phyloP scores from a whole-genome alignment of 1,140 invertebrate species.

The Caenorhabditis brenneri region DNA sequence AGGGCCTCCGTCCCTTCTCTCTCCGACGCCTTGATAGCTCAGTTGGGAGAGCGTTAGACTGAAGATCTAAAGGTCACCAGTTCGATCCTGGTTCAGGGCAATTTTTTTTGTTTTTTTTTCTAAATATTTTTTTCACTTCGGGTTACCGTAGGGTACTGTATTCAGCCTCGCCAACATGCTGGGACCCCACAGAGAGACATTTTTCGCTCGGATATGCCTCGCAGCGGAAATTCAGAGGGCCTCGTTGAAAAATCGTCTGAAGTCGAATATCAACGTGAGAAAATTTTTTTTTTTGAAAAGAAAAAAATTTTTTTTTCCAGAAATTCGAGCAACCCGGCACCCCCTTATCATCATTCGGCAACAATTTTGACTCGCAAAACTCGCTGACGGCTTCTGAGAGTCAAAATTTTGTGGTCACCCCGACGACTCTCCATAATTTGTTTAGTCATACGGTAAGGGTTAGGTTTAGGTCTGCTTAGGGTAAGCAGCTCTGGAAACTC shows the following conservation, averaged over 20 bases:
- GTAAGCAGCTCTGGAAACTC: too few relatives aligned
- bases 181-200: constrained; percentile 46
- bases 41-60: constrained; percentile 70
- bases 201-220: constrained; percentile 51
- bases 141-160: neutral
- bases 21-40: neutral
- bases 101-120: neutral
- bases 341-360: neutral
- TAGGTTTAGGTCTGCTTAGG: too few relatives aligned
- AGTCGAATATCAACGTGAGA: constrained; percentile 50
- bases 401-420: constrained; percentile 38
- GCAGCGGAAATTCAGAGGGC: constrained; percentile 51
- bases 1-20: neutral
- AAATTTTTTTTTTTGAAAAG: neutral
- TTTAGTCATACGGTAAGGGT: neutral
- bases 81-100: constrained; percentile 58
- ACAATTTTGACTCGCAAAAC: neutral
- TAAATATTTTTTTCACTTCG: too few relatives aligned
- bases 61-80: constrained; percentile 66
- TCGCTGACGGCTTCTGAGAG: neutral
- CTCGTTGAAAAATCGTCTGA: constrained; percentile 50
- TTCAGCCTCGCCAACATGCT: constrained; percentile 45
- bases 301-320: neutral
- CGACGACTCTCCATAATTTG: neutral
- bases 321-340: constrained; percentile 46